Base-by-base conservation (phyloP, 2,888 invertebrate genomes). In the Branchellion lobata region DNA sequence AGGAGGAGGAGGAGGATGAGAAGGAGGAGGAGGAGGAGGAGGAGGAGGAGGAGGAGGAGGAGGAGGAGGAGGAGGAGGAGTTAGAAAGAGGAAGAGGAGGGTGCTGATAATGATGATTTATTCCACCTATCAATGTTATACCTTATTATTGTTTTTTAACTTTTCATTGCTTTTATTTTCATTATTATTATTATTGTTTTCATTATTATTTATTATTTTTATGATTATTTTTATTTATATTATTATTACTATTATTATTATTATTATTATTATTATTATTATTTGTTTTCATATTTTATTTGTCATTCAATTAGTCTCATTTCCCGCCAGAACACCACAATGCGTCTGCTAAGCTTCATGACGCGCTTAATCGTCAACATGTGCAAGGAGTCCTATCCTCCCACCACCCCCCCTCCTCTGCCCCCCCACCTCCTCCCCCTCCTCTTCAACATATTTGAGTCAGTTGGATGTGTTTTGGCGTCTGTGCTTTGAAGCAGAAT, bases 241-340 rank as follows among this genome's bases (percentile, higher is more conserved):
- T 65, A 65, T n/a, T 65, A 27, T n/a, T 65, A 29, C 65, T 65
- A 29, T n/a, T 65, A 29, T n/a, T 65, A 65, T n/a, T 65, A 27
- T n/a, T 65, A 65, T 21, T 65, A 65, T n/a, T 65, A 65, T n/a
- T 27, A 29, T n/a, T 65, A 29, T 8, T 65, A 29, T n/a, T 65
- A 65, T n/a, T 65, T 11, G 8, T 65, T 11, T 8, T 65, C 3
- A 3, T 65, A 27, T 21, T 29, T 18, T 18, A 51, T 18, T 18
- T 18, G 51, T 51, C 14, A 51, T 51, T 51, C 14, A 51, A 11
- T 11, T 18, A 51, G 18, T 51, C 21, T 18, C 14, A 51, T 51
- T 18, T 11, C 14, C 61, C 61, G 21, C 61, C n/a, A 57, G 61
- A 18, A 5, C 61, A n/a, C n/a, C 61, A 57, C 61, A n/a, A 5